Conservation (phyloP, 2,888 invertebrate genomes). For the Parthenolecanium corni region DNA sequence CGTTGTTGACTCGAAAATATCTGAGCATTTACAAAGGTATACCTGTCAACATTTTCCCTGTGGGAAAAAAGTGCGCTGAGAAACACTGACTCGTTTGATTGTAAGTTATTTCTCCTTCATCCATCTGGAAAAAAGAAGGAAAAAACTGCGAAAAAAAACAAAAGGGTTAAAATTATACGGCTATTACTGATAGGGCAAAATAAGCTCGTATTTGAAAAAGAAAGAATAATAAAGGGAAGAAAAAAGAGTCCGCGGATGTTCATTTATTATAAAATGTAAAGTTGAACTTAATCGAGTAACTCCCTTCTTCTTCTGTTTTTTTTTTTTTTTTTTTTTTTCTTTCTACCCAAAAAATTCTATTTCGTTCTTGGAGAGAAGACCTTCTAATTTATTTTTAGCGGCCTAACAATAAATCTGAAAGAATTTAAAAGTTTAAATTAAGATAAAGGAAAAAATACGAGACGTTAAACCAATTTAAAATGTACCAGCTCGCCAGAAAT, state of each 20-base stretch:
- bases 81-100: conserved; percentile 18
- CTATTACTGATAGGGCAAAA: conserved; percentile 24
- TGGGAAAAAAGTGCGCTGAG: background rate
- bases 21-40: too few species aligned
- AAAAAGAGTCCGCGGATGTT: conserved; percentile 17
- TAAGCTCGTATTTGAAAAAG: conserved; percentile 12
- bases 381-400: conserved; percentile 25
- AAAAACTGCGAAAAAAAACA: background rate
- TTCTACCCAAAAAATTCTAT: conserved; percentile 12
- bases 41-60: too few species aligned
- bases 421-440: conserved; percentile 27
- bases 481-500: conserved; percentile 21
- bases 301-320: conserved; percentile 2
- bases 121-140: background rate
- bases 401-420: conserved; percentile 27
- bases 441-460: conserved; percentile 26
- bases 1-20: too few species aligned
- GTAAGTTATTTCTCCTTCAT: conserved; percentile 22
- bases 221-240: conserved; percentile 1
- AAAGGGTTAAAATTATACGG: conserved; percentile 27
- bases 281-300: conserved; percentile 24
- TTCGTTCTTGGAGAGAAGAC: conserved; percentile 8
- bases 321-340: background rate
- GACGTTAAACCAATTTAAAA: conserved; percentile 25
- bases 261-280: conserved; percentile 24